Percentiles rank a stretch among this genome's conserved stretches.
These are phyloP conservation scores for Mormyrus proboscirostris DNA, from an alignment of 2,797 vertebrate genomes.

Conservation along the genomic window DNA sequence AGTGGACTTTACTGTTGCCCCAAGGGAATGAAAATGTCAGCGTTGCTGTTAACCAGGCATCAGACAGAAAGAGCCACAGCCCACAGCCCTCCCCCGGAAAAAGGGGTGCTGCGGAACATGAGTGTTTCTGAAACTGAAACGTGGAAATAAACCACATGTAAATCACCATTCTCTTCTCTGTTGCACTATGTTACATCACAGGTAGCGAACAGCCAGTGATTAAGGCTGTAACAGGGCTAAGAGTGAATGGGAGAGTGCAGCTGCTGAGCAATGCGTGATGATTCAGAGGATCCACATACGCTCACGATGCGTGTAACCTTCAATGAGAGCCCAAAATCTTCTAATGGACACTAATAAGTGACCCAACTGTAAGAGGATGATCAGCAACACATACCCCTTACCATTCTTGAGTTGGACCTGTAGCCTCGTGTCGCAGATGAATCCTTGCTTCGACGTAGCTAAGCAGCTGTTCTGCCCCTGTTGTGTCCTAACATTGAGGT, in stretches of 20 bases:
- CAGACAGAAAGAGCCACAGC: conserved; percentile 5
- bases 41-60: conserved; percentile 36
- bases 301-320: not conserved
- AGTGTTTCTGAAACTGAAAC: conserved; percentile 43
- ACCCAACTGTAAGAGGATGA: not conserved
- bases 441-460: not conserved
- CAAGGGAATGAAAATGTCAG: conserved; percentile 27
- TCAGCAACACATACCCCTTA: not conserved
- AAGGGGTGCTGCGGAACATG: conserved; percentile 21
- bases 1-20: conserved; percentile 25
- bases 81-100: not conserved
- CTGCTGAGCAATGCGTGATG: not conserved
- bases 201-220: not conserved
- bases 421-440: not conserved
- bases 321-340: not conserved
- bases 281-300: not conserved
- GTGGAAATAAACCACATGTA: conserved; percentile 43
- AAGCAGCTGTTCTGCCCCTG: not conserved
- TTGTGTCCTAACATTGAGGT: not conserved
- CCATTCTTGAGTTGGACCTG: not conserved
- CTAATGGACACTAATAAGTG: not conserved
- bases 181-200: conserved; percentile 29
- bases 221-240: not conserved
- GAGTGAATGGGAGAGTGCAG: not conserved
- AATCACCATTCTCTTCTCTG: conserved; percentile 43